Base-by-base conservation (phyloP, 2,797 vertebrate genomes). In the Falco cherrug region DNA sequence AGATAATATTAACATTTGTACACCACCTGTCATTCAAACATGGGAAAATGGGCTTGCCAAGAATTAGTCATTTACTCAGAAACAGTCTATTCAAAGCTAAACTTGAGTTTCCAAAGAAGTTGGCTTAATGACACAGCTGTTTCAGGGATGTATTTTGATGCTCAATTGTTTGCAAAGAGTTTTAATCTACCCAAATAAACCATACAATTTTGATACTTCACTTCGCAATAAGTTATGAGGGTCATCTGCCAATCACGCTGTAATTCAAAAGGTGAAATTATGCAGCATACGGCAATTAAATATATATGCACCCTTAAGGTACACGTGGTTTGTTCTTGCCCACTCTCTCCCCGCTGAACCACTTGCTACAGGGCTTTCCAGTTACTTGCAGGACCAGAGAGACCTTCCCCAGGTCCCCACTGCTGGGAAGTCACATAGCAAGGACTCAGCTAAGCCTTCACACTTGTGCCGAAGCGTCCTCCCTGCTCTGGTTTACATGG, bases 241-340 rank as follows among this genome's bases (percentile, higher is more conserved):
- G 51, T 39, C 13, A 14, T 6, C 47, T 56, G 84, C 74, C 73
- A 41, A 51, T 24, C 48, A 25, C 2, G 43, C 56, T 59, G 3
- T 13, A 63, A 24, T 39, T 60, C 35, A 8, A 28, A 28, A 37
- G 33, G 35, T 16, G 39, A 29, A 54, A 16, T 56, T 5, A 18
- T 1, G 5, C 54, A 47, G 37, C 31, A 28, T 2, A 17, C 0
- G 1, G 26, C 39, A 13, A 28, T 37, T 26, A 13, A 54, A 13
- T 13, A 19, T 0, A 1, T 1, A 3, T 4, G 47, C 64, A 74
- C 33, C 4, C n/a, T 64, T 26, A 39, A 2, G 3, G 73, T 15
- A 51, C 11, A 0, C 0, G 10, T 0, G 8, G n/a, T 7, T 85
- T 29, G 50, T 6, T 75, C 71, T 31, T 53, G 45, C 84, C 56